phyloP scores from a whole-genome alignment of 2,888 invertebrate genomes.

The Cyclophora punctaria region DNA sequence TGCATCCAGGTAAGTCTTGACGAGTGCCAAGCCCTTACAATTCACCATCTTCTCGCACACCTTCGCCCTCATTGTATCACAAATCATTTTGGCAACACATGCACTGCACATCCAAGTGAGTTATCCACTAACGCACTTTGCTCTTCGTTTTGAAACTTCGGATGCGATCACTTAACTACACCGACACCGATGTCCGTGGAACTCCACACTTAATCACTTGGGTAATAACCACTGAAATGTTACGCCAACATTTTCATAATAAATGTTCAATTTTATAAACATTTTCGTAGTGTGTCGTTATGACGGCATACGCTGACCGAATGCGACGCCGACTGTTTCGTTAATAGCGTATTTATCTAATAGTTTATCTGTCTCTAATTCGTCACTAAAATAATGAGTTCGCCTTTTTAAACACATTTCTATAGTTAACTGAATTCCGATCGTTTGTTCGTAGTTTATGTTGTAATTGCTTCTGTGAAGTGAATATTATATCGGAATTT shows the following conservation, averaged over 20 bases:
- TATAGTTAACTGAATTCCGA: constrained; percentile 22
- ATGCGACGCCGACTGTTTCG: constrained; percentile 26
- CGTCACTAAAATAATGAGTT: constrained; percentile 26
- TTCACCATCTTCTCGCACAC: constrained; percentile 61
- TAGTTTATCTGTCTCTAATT: constrained; percentile 59
- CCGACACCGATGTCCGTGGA: constrained; percentile 15
- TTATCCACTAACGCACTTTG: constrained; percentile 26
- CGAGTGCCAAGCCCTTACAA: constrained; percentile 56
- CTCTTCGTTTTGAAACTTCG: constrained; percentile 51
- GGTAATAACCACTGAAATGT: constrained; percentile 8
- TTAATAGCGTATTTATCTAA: constrained; percentile 67
- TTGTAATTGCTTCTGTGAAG: background rate
- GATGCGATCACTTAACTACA: constrained; percentile 44
- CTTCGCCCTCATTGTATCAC: constrained; percentile 57
- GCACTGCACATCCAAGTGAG: constrained; percentile 28
- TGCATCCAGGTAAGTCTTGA: constrained; percentile 57
- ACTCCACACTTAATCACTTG: constrained; percentile 13
- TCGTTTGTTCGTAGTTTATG: constrained; percentile 2
- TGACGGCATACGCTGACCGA: constrained; percentile 1
- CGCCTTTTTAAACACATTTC: constrained; percentile 35
- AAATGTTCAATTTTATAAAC: background rate
- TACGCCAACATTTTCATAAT: constrained; percentile 13
- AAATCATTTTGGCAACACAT: constrained; percentile 45
- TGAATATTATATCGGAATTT: background rate
- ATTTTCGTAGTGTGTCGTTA: constrained; percentile 2